Evolutionary conservation across 2,888 invertebrate species (phyloP), one percentile per base, ranked within the genome.

Genomic region (Microctonus brassicae): DNA sequence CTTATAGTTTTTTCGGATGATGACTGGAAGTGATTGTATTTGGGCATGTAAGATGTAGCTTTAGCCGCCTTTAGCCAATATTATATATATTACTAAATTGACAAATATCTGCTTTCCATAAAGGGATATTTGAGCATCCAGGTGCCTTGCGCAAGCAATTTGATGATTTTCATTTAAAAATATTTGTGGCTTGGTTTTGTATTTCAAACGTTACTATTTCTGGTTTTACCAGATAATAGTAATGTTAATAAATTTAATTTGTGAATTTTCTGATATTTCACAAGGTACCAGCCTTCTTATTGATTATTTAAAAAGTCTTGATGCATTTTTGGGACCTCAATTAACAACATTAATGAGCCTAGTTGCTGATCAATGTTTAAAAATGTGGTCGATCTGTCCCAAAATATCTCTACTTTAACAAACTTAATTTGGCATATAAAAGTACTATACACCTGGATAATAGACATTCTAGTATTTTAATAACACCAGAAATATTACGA

Each of bases 91-190:
- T 86, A 95, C 94, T 90, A 99, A 90, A 89, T 97, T 98, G 0
- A 99, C 90, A 55, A 97, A 88, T 75, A 98, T 95, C 89, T 98
- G 96, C 80, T 92, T 93, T 17, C 97, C 97, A 85, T 98, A 98
- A 77, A 93, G 90, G 75, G 89, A 89, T 69, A 91, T 88, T 81
- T 93, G 91, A 57, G 89, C 88, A 76, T 95, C 92, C 83, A 98
- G 91, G 86, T 99, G 98, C 78, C 93, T 92, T 17, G 92, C 90
- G 83, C 95, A 97, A 0, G 95, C 97, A 0, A 92, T 91, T 75
- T 93, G 90, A 82, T 97, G 96, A 88, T 96, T 95, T 78, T 94
- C 91, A 57, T 89, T 89, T 1, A 90, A 90, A 3, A 92, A 88
- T 64, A 96, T 83, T 20, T 90, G 88, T 65, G 95, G 93, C 29